Percentiles rank a stretch among this genome's conserved stretches.
Evolutionary conservation across 2,113 vertebrate genomes (phyloP).

Genomic region (Nestor notabilis): DNA sequence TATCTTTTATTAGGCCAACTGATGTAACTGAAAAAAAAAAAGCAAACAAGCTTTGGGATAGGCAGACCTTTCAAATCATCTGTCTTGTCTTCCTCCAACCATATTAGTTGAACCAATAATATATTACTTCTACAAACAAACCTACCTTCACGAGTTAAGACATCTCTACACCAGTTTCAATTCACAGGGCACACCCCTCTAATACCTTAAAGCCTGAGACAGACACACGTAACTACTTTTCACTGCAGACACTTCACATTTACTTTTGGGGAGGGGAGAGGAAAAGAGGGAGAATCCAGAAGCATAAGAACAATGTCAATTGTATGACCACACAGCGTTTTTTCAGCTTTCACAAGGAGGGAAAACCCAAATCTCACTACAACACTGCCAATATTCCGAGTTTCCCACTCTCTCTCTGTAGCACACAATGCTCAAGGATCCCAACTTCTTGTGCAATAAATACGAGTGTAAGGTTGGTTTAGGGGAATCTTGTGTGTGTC

Average conservation of each 20-base stretch:
- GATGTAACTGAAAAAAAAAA: not conserved
- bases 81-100: not conserved
- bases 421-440: not conserved
- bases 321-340: not conserved
- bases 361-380: not conserved
- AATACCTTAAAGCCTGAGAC: not conserved
- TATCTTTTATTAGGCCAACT: not conserved
- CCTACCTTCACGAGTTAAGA: not conserved
- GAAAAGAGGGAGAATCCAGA: not conserved
- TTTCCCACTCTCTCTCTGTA: not conserved
- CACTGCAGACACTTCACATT: not conserved
- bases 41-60: not conserved
- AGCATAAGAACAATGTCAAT: not conserved
- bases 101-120: not conserved
- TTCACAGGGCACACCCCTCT: not conserved
- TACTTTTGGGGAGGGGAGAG: accelerated
- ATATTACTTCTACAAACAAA: not conserved
- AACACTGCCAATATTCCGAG: not conserved
- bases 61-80: not conserved
- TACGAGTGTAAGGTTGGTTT: not conserved
- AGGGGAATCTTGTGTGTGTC: not conserved
- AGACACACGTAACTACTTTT: not conserved
- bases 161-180: not conserved
- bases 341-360: not conserved
- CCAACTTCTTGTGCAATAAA: not conserved